phyloP scores from a whole-genome alignment of 2,113 vertebrate genomes.

The Dryoscopus gambensis region DNA sequence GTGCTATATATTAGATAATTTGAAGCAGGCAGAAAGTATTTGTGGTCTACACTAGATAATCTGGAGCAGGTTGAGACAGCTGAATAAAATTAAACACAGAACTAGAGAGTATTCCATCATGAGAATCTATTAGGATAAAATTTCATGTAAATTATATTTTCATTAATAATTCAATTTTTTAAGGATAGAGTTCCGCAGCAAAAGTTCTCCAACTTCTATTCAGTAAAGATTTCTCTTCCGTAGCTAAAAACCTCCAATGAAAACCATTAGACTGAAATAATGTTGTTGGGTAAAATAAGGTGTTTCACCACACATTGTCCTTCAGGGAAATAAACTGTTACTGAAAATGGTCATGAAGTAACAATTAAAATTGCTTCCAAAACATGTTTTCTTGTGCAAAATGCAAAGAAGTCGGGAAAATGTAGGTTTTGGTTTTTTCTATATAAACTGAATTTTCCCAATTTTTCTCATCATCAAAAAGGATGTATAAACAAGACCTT shows the following conservation, averaged over 20 bases:
- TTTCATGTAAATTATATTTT: background rate
- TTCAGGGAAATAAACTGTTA: background rate
- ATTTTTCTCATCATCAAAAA: background rate
- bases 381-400: background rate
- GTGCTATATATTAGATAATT: background rate
- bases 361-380: background rate
- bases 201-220: background rate
- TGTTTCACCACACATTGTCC: background rate
- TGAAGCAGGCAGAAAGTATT: background rate
- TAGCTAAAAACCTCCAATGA: background rate
- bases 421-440: background rate
- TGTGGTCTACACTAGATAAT: background rate
- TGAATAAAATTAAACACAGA: background rate
- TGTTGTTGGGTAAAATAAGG: background rate
- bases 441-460: background rate
- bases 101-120: background rate
- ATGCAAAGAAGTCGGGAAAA: background rate
- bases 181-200: background rate
- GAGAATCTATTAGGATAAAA: background rate
- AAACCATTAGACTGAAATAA: background rate
- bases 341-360: background rate
- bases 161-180: background rate
- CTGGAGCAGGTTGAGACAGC: background rate
- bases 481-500: background rate
- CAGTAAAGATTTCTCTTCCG: background rate